Conservation (phyloP, 2,888 invertebrate species). For the Megaustenia siamemsis region DNA sequence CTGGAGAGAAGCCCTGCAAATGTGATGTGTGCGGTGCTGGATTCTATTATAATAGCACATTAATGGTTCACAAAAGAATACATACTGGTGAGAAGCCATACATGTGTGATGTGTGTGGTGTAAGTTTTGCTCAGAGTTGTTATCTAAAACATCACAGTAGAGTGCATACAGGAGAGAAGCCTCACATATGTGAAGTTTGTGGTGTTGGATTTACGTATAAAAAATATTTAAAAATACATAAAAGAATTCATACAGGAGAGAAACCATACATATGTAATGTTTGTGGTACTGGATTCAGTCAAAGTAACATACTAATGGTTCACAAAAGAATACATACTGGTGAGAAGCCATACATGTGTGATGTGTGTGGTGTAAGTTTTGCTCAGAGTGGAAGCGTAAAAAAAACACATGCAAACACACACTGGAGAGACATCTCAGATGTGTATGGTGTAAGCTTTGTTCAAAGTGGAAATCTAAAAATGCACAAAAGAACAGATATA, state of each 20-base stretch:
- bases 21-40: slow-evolving; percentile 34
- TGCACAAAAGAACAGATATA: slow-evolving; percentile 13
- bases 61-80: slow-evolving; percentile 24
- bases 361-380: slow-evolving; percentile 19
- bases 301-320: background rate
- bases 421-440: slow-evolving; percentile 17
- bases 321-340: slow-evolving; percentile 35
- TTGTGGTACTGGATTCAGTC: slow-evolving; percentile 31
- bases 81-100: slow-evolving; percentile 38
- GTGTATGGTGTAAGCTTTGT: slow-evolving; percentile 5
- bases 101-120: slow-evolving; percentile 34
- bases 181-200: slow-evolving; percentile 35
- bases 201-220: slow-evolving; percentile 18
- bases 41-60: slow-evolving; percentile 1
- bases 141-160: slow-evolving; percentile 27
- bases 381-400: background rate
- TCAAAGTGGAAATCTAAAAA: slow-evolving; percentile 3
- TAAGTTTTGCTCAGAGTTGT: slow-evolving; percentile 14
- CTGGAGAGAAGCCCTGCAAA: slow-evolving; percentile 37
- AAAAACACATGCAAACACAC: slow-evolving; percentile 1
- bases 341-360: slow-evolving; percentile 37
- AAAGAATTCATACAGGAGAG: slow-evolving; percentile 33
- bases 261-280: slow-evolving; percentile 41
- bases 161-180: slow-evolving; percentile 39
- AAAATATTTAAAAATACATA: background rate